A percentile compares a stretch with the other conserved stretches of the same genome.
phyloP scores from a whole-genome alignment of 1,140 invertebrate genomes.

The Dryas iulia region DNA sequence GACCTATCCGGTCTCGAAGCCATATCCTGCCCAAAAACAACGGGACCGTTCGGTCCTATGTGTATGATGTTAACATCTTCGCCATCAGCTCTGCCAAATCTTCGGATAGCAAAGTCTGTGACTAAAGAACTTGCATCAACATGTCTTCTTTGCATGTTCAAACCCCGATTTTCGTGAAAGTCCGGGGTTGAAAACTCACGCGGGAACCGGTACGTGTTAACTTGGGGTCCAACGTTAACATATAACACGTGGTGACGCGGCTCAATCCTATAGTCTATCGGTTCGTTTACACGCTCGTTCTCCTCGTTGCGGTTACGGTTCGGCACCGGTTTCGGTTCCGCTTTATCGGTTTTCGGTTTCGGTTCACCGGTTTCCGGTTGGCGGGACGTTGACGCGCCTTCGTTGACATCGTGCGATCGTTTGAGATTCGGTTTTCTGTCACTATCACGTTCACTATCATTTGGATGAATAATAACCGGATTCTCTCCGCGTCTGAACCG shows the following conservation, averaged over 20 bases:
- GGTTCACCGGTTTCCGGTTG: slow-evolving; percentile 1
- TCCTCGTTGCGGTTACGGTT: background rate
- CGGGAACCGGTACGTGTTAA: slow-evolving; percentile 36
- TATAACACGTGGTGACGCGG: slow-evolving; percentile 41
- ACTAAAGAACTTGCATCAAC: slow-evolving; percentile 39
- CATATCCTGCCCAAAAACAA: slow-evolving; percentile 10
- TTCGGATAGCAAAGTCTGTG: slow-evolving; percentile 49
- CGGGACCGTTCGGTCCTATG: slow-evolving; percentile 43
- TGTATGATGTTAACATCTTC: slow-evolving; percentile 56
- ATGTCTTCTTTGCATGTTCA: slow-evolving; percentile 18
- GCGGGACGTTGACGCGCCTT: slow-evolving; percentile 34
- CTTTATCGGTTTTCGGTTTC: slow-evolving; percentile 32
- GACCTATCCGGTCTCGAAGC: slow-evolving; percentile 50
- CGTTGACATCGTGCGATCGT: slow-evolving; percentile 18
- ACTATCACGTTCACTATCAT: background rate
- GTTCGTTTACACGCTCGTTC: slow-evolving; percentile 10
- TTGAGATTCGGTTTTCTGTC: background rate
- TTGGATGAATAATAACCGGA: background rate
- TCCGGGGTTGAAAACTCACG: slow-evolving; percentile 15
- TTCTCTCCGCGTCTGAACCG: background rate
- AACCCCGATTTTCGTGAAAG: background rate
- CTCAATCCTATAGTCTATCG: slow-evolving; percentile 37
- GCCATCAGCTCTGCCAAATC: slow-evolving; percentile 54
- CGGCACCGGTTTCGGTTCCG: slow-evolving; percentile 8
- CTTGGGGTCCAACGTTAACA: slow-evolving; percentile 38